Conservation (phyloP, 2,113 vertebrate species). For the Rostratula benghalensis region DNA sequence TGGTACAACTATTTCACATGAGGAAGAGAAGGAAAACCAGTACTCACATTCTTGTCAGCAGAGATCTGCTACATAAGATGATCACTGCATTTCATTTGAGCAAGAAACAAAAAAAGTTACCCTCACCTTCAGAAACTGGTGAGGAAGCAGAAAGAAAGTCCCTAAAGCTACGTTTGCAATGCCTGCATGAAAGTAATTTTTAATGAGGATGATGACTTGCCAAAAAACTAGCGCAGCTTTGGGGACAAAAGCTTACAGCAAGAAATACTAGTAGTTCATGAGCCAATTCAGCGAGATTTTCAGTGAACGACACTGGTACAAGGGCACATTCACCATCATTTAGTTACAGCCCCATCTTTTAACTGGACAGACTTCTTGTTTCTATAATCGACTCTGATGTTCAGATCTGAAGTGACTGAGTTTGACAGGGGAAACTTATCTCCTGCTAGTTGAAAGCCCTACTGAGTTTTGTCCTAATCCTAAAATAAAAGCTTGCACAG, state of each 20-base stretch:
- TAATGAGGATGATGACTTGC: background rate
- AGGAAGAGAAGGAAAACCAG: background rate
- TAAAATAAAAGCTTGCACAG: background rate
- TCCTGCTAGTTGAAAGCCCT: background rate
- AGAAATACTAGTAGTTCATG: background rate
- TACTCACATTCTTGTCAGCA: background rate
- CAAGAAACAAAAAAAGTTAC: background rate
- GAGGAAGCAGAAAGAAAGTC: slow-evolving; percentile 43
- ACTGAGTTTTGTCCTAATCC: background rate
- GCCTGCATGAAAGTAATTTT: background rate
- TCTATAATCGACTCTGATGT: background rate
- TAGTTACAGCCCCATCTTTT: background rate
- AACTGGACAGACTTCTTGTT: background rate
- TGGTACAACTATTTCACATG: background rate
- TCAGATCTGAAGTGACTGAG: background rate
- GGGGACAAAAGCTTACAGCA: background rate
- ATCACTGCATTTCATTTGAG: background rate
- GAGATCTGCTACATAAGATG: background rate
- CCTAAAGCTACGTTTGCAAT: background rate
- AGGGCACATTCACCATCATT: background rate
- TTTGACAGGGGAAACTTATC: background rate
- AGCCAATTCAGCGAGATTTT: background rate
- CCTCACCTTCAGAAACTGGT: slow-evolving; percentile 22
- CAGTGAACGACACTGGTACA: background rate
- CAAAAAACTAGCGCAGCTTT: background rate